Evolutionary conservation across 2,888 invertebrate species (phyloP), one percentile per base, ranked within the genome.

Genomic region (Polyommatus icarus): DNA sequence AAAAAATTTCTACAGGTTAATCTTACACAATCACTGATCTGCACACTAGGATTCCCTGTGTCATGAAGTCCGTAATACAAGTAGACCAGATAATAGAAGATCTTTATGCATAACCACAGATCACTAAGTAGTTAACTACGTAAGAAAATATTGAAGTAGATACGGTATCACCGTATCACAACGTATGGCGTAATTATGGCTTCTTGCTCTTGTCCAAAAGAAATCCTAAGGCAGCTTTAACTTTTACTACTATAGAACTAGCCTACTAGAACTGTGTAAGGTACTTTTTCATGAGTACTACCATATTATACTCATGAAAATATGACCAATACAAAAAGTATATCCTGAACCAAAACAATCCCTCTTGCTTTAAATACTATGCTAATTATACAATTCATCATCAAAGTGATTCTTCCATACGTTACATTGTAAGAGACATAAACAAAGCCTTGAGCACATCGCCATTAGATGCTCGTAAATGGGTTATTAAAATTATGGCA

Each of bases 391-490:
- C 10, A 20, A 24, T 24, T 24, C 24, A 12, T 61, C 24, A 32
- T 32, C 29, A 67, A 61, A 24, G 29, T 61, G 6, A 67, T 67
- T 67, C 29, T 67, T 67, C 67, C 67, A 0, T 6, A 29, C 29
- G 67, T 32, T 80, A 87, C 87, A 87, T 85, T 81, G 87, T 86
- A 85, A 82, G 80, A 77, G 76, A 80, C 81, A 83, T 84, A 84
- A 84, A 67, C 80, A 79, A 79, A 76, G 81, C 78, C 57, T 78
- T 79, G 81, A 82, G 84, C 82, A 82, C 84, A 84, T 79, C 80
- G 82, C 83, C 84, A 86, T 87, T 86, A 87, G 83, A 82, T 83
- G 82, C 82, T 84, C 84, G 84, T 87, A 86, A 86, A 86, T 79
- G 79, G 79, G 82, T 79, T 83, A 84, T 84, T 84, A 85, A 85